These are phyloP conservation scores for Blera fallax DNA, from an alignment of 2,888 invertebrate genomes.

Conservation along the genomic window DNA sequence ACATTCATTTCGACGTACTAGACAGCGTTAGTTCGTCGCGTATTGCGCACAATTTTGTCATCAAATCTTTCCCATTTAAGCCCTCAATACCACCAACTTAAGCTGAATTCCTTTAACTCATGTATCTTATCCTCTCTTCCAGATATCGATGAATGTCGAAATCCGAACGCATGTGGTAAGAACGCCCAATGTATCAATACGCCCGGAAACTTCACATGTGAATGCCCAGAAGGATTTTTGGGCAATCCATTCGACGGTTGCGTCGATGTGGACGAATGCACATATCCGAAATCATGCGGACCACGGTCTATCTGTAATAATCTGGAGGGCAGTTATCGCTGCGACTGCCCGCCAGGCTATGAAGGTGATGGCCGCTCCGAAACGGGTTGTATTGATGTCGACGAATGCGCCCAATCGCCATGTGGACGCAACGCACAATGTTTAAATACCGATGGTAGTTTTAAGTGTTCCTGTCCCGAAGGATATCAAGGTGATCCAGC, in stretches of 20 bases:
- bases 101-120: background rate
- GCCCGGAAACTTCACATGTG: slow-evolving; percentile 93
- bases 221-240: slow-evolving; percentile 90
- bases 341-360: slow-evolving; percentile 92
- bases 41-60: no score
- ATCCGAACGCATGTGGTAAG: slow-evolving; percentile 90
- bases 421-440: slow-evolving; percentile 92
- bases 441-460: slow-evolving; percentile 90
- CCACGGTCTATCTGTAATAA: slow-evolving; percentile 91
- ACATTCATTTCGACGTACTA: no score
- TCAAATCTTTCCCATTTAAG: background rate
- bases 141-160: slow-evolving; percentile 94
- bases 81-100: background rate
- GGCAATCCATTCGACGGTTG: slow-evolving; percentile 93
- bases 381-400: slow-evolving; percentile 87
- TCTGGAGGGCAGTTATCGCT: slow-evolving; percentile 90
- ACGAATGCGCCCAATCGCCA: slow-evolving; percentile 88
- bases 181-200: slow-evolving; percentile 92
- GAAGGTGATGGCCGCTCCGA: slow-evolving; percentile 89
- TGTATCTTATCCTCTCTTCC: slow-evolving; percentile 74
- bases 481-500: slow-evolving; percentile 92
- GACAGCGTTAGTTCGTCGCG: no score
- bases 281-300: slow-evolving; percentile 88
- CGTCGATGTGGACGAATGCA: slow-evolving; percentile 92
- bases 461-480: slow-evolving; percentile 91